Evolutionary conservation across 2,797 vertebrate species (phyloP), one percentile per base, ranked within the genome.

Genomic region (Diglossa cyanea): DNA sequence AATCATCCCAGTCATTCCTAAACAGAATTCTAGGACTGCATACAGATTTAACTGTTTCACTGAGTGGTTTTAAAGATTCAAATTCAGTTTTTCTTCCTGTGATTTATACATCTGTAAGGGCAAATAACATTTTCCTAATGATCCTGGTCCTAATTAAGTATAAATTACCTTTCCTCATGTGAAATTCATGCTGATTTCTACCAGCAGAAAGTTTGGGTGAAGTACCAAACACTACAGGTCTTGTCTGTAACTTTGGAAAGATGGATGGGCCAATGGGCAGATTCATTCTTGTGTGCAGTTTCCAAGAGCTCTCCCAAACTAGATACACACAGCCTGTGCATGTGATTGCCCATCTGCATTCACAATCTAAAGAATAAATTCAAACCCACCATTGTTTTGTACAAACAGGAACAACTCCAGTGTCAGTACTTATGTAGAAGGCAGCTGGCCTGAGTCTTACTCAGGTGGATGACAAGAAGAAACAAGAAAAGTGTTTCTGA

Each of bases 1-100:
- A 88, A 81, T 81, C 74, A 85, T 47, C 23, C 23, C 58, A 62
- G 57, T 86, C 90, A 95, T 93, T 91, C 78, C 63, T 86, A 58
- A 90, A 61, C 20, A 14, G 57, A 76, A 82, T 16, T 71, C 60
- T 77, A 60, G 54, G 51, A 50, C 48, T 25, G 61, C 17, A 23
- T 26, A 39, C 10, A 58, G 45, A 77, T 67, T 90, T 89, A 71
- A 58, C 74, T 53, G 25, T 93, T 86, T 85, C 57, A 61, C 33
- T 80, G 39, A 12, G 12, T 17, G 15, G 7, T 54, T 91, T 89
- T 54, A 65, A 71, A 91, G 62, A 67, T 23, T 37, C 21, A 61
- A 87, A 67, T 80, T 80, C n/a, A 48, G 30, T 16, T 86, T 88
- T 93, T 61, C 31, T 75, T 71, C 40, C 25, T 85, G 33, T 55